Percentiles rank a stretch among this genome's conserved stretches.
phyloP scores from a whole-genome alignment of 1,140 invertebrate species.

The Macrostomum lignano region DNA sequence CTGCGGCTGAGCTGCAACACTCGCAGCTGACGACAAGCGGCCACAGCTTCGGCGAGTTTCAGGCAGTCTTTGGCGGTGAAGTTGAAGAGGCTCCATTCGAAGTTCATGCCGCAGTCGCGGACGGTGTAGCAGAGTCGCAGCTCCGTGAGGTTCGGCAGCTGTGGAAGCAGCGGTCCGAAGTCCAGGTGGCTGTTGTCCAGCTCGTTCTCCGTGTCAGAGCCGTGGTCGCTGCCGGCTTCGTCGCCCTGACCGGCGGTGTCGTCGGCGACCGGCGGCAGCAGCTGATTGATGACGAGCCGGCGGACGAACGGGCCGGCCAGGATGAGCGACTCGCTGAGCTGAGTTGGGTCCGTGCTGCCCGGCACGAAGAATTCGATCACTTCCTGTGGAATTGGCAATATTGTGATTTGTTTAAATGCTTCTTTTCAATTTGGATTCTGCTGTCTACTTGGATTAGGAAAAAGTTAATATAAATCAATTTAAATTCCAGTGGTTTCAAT shows the following conservation, averaged over 20 bases:
- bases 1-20: slow-evolving; percentile 11
- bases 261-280: slow-evolving; percentile 25
- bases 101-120: slow-evolving; percentile 28
- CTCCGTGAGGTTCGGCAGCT: slow-evolving; percentile 19
- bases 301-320: slow-evolving; percentile 2
- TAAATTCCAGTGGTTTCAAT: too few relatives aligned
- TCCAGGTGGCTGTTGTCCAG: slow-evolving; percentile 26
- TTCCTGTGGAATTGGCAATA: slow-evolving; percentile 21
- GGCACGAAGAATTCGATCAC: slow-evolving; percentile 27
- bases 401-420: too few relatives aligned
- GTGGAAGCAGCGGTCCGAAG: slow-evolving; percentile 17
- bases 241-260: slow-evolving; percentile 12
- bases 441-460: too few relatives aligned
- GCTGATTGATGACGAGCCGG: slow-evolving; percentile 12
- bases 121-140: slow-evolving; percentile 23
- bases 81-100: slow-evolving; percentile 28
- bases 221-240: neutral
- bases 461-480: too few relatives aligned
- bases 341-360: slow-evolving; percentile 16
- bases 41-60: slow-evolving; percentile 21
- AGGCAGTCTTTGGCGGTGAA: slow-evolving; percentile 26
- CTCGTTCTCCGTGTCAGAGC: slow-evolving; percentile 14
- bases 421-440: too few relatives aligned
- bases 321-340: slow-evolving; percentile 17
- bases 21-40: slow-evolving; percentile 16